These are phyloP conservation scores for Caenorhabditis wallacei DNA, from an alignment of 2,888 invertebrate genomes.

Conservation along the genomic window DNA sequence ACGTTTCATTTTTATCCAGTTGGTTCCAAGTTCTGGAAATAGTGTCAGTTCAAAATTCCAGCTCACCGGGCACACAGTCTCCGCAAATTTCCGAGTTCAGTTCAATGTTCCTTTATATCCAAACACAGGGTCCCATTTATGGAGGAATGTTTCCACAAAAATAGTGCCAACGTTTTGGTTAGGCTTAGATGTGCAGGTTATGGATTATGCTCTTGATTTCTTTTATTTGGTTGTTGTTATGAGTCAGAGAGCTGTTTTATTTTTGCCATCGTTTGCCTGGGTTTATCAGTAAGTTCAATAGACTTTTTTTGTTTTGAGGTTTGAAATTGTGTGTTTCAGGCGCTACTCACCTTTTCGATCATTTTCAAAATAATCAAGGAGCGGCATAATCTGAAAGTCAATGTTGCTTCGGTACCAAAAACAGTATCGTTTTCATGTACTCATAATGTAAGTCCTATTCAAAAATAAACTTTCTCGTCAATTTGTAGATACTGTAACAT, in stretches of 20 bases:
- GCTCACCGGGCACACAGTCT: conserved; percentile 24
- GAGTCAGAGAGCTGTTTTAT: conserved; percentile 13
- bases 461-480: too few species aligned
- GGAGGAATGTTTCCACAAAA: conserved; percentile 26
- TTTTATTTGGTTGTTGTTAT: conserved; percentile 19
- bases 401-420: too few species aligned
- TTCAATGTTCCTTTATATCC: conserved; percentile 33
- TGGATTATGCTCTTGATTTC: conserved; percentile 25
- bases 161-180: conserved; percentile 18
- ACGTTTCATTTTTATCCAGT: conserved; percentile 34
- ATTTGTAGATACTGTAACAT: not conserved
- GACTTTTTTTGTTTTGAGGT: not conserved
- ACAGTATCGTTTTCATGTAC: too few species aligned
- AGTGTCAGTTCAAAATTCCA: conserved; percentile 2
- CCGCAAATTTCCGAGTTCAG: conserved; percentile 20
- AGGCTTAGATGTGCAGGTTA: not conserved
- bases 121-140: not conserved
- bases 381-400: not conserved
- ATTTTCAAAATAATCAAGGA: conserved; percentile 4
- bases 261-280: not conserved
- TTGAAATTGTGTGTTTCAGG: conserved; percentile 12
- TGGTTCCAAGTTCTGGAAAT: too few species aligned
- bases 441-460: too few species aligned
- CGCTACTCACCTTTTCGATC: not conserved
- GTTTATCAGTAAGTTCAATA: conserved; percentile 8